Evolutionary conservation across 2,888 invertebrate genomes (phyloP), one percentile per base, ranked within the genome.

Genomic region (Nymphalis polychloros): DNA sequence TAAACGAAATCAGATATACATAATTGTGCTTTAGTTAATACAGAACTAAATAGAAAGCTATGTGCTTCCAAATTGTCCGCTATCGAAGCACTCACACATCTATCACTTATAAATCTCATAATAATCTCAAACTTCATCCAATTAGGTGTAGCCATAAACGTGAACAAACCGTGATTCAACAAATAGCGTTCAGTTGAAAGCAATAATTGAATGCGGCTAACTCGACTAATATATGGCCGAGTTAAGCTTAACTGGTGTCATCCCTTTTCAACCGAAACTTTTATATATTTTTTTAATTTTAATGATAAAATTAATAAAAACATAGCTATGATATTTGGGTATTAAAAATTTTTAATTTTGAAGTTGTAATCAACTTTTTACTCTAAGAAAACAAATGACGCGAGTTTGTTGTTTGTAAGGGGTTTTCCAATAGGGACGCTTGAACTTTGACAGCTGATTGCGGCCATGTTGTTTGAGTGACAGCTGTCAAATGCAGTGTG

Each of bases 141-240:
- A 71, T 71, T 68, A 66, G 65, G 46, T 50, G 53, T 46, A 60
- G 59, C 65, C 63, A 64, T 65, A 66, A 72, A 68, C 68, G 68
- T 66, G 70, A 64, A 41, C 69, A 64, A 63, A 59, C 62, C 63
- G 68, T 59, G 71, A 60, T 68, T 55, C 71, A 71, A 67, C 69
- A 69, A 68, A 69, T 63, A 65, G 20, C 63, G 23, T 53, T 70
- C 68, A 69, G 61, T 69, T 66, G 71, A 68, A 63, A 68, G 62
- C 70, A 70, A 73, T 72, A 74, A 74, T 74, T 74, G 74, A 75
- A 74, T 69, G 53, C 71, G 64, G 61, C 66, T 67, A 60, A 67
- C 60, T 48, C 62, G 20, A 1, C 66, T 73, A 70, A 75, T 70
- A 71, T 72, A 73, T 70, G 63, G 68, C 47, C 64, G 64, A 52